Conservation (phyloP, 1,140 invertebrate species). For the Mercenaria mercenaria region DNA sequence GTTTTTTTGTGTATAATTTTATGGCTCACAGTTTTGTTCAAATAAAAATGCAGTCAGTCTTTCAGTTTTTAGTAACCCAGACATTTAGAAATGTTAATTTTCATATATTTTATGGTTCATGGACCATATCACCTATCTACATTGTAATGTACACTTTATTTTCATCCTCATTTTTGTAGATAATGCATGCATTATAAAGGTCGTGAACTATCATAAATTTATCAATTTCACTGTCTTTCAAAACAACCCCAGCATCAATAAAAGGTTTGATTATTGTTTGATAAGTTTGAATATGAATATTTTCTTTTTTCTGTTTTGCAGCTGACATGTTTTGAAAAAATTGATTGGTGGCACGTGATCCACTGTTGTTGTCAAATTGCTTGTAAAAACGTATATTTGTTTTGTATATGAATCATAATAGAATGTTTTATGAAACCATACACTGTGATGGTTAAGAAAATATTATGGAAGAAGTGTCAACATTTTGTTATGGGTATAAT, state of each 20-base stretch:
- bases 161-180: not conserved
- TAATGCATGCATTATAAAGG: constrained; percentile 1
- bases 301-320: not conserved
- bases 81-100: not conserved
- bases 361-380: not conserved
- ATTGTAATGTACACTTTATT: not conserved
- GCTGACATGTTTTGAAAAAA: not conserved
- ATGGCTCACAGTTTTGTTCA: too few species aligned
- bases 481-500: not conserved
- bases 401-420: not conserved
- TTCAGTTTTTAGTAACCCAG: too few species aligned
- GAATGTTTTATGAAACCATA: not conserved
- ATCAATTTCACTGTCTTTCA: not conserved
- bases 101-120: not conserved
- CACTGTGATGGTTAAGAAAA: too few species aligned
- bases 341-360: not conserved
- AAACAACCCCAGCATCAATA: not conserved
- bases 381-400: not conserved
- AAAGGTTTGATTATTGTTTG: not conserved
- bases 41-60: too few species aligned
- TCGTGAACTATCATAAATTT: constrained; percentile 19
- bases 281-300: not conserved
- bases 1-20: too few species aligned
- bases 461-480: constrained; percentile 23
- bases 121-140: not conserved